A percentile compares a stretch with the other conserved stretches of the same genome.
Evolutionary conservation across 2,888 invertebrate species (phyloP).

Genomic region (Petrolisthes manimaculis): DNA sequence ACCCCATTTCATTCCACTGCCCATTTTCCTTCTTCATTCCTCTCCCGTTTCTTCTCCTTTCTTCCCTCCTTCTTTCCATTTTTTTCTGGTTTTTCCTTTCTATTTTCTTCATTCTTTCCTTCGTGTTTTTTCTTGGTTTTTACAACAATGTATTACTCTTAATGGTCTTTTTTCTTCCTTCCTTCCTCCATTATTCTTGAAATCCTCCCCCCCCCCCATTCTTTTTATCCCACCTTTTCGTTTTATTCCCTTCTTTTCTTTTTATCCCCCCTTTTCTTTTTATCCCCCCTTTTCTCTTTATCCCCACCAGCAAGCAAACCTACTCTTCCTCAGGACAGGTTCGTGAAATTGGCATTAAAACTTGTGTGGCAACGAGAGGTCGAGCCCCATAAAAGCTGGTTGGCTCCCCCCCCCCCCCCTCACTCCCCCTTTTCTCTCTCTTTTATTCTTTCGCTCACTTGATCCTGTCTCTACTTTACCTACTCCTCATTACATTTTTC

Average conservation of each 20-base stretch:
- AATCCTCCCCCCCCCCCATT: background rate
- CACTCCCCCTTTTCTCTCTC: background rate
- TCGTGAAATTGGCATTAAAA: constrained; percentile 59
- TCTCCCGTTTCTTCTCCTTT: background rate
- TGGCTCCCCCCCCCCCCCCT: background rate
- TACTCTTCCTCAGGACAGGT: constrained; percentile 50
- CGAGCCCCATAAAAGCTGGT: constrained; percentile 42
- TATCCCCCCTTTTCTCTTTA: constrained; percentile 4
- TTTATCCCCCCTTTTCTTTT: constrained; percentile 13
- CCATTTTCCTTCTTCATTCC: background rate
- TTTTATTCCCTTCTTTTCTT: background rate
- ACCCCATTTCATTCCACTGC: background rate
- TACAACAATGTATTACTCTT: background rate
- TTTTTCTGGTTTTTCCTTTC: background rate
- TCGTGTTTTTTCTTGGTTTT: background rate
- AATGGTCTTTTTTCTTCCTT: background rate
- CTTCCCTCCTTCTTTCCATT: no score
- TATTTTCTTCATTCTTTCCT: background rate
- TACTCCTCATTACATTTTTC: background rate
- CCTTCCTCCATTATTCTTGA: background rate
- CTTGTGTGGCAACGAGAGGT: constrained; percentile 44
- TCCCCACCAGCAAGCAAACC: constrained; percentile 11
- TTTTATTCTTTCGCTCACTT: constrained; percentile 5
- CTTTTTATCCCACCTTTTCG: background rate
- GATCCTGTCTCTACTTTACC: background rate